These are phyloP conservation scores for Lasioglossum morio DNA, from an alignment of 2,888 invertebrate genomes.

Conservation along the genomic window DNA sequence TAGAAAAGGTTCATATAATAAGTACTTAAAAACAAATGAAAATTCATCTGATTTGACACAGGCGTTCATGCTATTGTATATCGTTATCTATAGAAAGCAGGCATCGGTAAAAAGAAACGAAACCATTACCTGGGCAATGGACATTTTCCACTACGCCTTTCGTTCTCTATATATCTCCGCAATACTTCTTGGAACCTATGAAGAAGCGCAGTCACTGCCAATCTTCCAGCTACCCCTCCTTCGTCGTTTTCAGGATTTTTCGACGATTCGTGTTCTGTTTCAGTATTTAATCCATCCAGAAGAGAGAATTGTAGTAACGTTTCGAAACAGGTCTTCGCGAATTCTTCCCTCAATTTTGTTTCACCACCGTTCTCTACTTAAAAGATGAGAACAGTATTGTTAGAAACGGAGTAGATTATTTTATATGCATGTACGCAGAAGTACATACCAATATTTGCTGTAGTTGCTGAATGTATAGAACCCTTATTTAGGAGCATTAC, in stretches of 20 bases:
- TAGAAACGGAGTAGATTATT: neutral
- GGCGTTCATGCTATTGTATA: neutral
- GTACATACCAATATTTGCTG: conserved; percentile 86
- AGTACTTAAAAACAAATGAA: conserved; percentile 68
- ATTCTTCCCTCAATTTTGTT: conserved; percentile 94
- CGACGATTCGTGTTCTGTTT: conserved; percentile 72
- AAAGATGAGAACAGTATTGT: neutral
- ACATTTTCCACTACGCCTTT: conserved; percentile 93
- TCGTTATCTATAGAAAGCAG: neutral
- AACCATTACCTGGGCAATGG: conserved; percentile 90
- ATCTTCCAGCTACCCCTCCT: conserved; percentile 88
- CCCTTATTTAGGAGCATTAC: conserved; percentile 94
- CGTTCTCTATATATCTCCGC: conserved; percentile 93
- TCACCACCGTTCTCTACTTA: conserved; percentile 80
- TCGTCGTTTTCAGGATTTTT: conserved; percentile 84
- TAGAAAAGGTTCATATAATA: conserved; percentile 84
- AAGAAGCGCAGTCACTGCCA: conserved; percentile 96
- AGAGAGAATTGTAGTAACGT: conserved; percentile 97
- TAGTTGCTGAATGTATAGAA: conserved; percentile 92
- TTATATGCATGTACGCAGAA: neutral
- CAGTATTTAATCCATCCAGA: conserved; percentile 88
- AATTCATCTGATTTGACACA: conserved; percentile 24
- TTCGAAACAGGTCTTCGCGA: conserved; percentile 98
- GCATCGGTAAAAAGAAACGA: conserved; percentile 34
- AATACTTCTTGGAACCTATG: conserved; percentile 97